These are phyloP conservation scores for Leptopilina clavipes DNA, from an alignment of 1,140 invertebrate genomes.

Conservation along the genomic window DNA sequence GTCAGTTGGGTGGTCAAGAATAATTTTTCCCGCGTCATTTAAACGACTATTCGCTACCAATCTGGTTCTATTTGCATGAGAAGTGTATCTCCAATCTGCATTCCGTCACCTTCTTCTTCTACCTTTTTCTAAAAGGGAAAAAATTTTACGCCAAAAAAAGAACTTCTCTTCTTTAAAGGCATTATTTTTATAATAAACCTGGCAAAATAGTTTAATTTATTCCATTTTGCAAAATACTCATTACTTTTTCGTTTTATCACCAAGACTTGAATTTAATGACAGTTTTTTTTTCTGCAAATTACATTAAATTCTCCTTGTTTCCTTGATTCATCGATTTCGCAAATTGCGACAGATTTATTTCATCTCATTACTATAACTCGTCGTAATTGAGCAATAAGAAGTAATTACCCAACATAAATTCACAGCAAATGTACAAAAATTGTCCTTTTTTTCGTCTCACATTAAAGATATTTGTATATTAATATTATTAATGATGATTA, in stretches of 20 bases:
- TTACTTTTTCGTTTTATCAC: background rate
- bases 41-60: background rate
- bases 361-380: background rate
- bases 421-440: background rate
- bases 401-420: background rate
- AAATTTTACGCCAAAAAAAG: too few relatives aligned
- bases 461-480: too few relatives aligned
- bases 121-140: too few relatives aligned
- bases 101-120: background rate
- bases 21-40: slow-evolving; percentile 12
- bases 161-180: too few relatives aligned
- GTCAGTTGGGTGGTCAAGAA: background rate
- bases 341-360: slow-evolving; percentile 12
- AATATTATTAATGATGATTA: too few relatives aligned
- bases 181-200: too few relatives aligned
- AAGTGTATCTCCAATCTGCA: slow-evolving; percentile 24
- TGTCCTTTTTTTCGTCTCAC: too few relatives aligned
- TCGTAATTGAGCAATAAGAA: slow-evolving; percentile 17
- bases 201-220: background rate
- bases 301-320: background rate
- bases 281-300: background rate
- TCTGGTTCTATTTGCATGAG: slow-evolving; percentile 9
- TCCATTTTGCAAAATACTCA: background rate
- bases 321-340: background rate
- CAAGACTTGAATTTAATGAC: background rate